These are phyloP conservation scores for Rhopalosiphum maidis DNA, from an alignment of 1,140 invertebrate genomes.

Conservation along the genomic window DNA sequence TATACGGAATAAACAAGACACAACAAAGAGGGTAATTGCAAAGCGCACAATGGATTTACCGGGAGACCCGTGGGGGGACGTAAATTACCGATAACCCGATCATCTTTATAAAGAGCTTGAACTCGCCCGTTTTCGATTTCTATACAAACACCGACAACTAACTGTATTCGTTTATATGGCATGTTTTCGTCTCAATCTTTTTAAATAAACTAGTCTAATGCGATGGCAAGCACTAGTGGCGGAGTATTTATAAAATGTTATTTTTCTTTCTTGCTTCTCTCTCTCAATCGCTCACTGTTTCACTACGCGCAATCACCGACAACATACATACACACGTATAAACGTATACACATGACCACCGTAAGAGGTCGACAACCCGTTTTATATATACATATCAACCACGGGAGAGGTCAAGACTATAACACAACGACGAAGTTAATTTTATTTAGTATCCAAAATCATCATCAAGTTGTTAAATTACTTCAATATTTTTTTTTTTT, in stretches of 20 bases:
- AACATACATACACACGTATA: no score
- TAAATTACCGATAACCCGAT: constrained; percentile 9
- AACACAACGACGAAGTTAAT: background rate
- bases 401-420: constrained; percentile 50
- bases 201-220: constrained; percentile 34
- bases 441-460: background rate
- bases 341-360: constrained; percentile 15
- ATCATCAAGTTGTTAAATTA: background rate
- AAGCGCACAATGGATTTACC: background rate
- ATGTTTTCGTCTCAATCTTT: background rate
- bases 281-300: background rate
- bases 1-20: background rate
- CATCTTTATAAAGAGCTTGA: background rate
- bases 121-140: constrained; percentile 27
- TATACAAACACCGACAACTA: background rate
- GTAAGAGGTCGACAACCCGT: constrained; percentile 52
- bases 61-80: background rate
- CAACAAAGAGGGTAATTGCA: background rate
- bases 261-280: background rate
- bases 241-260: constrained; percentile 38
- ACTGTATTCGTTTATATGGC: constrained; percentile 16
- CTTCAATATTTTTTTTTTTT: background rate
- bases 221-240: background rate
- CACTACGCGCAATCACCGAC: background rate
- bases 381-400: background rate